phyloP scores from a whole-genome alignment of 2,797 vertebrate species.

The Lepidocolaptes lacrymiger region DNA sequence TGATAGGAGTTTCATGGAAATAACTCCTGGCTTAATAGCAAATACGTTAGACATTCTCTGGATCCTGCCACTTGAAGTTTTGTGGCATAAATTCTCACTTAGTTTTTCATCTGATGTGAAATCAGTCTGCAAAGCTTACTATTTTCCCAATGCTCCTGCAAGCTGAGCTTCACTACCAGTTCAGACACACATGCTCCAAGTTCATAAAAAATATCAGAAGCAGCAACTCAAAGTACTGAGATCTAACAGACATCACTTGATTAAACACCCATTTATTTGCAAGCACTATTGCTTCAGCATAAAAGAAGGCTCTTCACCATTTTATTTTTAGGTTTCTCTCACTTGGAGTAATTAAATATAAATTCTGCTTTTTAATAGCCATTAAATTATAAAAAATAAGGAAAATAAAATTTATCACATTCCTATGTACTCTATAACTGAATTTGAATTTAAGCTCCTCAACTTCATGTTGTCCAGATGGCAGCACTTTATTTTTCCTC shows the following conservation, averaged over 20 bases:
- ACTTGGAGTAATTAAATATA: neutral
- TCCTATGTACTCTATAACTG: neutral
- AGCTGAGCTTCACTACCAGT: neutral
- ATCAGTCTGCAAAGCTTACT: neutral
- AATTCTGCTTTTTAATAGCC: neutral
- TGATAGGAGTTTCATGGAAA: neutral
- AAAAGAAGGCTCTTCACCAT: neutral
- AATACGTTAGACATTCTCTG: neutral
- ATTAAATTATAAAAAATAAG: neutral
- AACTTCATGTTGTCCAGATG: neutral
- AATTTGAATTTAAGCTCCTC: neutral
- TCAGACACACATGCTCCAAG: neutral
- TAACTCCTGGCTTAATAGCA: conserved; percentile 4
- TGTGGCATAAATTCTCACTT: neutral
- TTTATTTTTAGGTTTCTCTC: neutral
- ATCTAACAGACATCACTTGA: neutral
- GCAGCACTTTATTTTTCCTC: neutral
- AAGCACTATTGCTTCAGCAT: neutral
- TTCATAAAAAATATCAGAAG: neutral
- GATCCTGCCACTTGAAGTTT: neutral
- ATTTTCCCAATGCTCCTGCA: neutral
- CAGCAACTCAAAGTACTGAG: neutral
- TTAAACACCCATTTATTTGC: neutral
- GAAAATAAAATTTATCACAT: neutral
- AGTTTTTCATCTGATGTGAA: neutral